phyloP scores from a whole-genome alignment of 2,797 vertebrate genomes.

The Typhlichthys eigenmanni region DNA sequence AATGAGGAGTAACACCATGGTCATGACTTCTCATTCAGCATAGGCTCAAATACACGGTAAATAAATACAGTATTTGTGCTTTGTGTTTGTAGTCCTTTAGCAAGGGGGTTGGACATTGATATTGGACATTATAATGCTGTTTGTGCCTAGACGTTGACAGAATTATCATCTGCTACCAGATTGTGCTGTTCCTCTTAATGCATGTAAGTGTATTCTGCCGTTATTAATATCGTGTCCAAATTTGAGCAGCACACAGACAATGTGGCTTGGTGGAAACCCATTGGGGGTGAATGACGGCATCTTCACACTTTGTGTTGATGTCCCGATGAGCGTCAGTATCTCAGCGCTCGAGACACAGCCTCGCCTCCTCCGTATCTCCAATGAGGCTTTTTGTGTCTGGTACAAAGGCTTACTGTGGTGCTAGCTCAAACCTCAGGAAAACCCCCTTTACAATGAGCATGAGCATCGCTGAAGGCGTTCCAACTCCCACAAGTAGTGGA shows the following conservation, averaged over 20 bases:
- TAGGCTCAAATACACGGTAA: no score
- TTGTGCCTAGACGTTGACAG: conserved; percentile 44
- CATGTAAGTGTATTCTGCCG: conserved; percentile 16
- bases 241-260: conserved; percentile 11
- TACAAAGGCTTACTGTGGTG: conserved; percentile 67
- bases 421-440: conserved; percentile 55
- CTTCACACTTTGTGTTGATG: conserved; percentile 31
- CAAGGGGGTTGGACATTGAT: no score
- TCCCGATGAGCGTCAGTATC: neutral
- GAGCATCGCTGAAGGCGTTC: conserved; percentile 50
- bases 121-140: conserved; percentile 8
- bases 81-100: no score
- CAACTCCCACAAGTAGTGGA: conserved; percentile 44
- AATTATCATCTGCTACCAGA: conserved; percentile 47
- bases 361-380: conserved; percentile 59
- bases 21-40: no score
- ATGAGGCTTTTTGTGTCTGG: conserved; percentile 66
- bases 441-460: conserved; percentile 49
- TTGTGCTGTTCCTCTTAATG: conserved; percentile 12
- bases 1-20: no score
- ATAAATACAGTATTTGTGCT: no score
- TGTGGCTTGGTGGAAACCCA: conserved; percentile 8
- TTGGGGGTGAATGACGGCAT: conserved; percentile 3
- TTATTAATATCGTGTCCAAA: conserved; percentile 19
- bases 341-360: conserved; percentile 50